A percentile compares a stretch with the other conserved stretches of the same genome.
phyloP scores from a whole-genome alignment of 2,113 vertebrate species.

The Drymodes brunneopygia region DNA sequence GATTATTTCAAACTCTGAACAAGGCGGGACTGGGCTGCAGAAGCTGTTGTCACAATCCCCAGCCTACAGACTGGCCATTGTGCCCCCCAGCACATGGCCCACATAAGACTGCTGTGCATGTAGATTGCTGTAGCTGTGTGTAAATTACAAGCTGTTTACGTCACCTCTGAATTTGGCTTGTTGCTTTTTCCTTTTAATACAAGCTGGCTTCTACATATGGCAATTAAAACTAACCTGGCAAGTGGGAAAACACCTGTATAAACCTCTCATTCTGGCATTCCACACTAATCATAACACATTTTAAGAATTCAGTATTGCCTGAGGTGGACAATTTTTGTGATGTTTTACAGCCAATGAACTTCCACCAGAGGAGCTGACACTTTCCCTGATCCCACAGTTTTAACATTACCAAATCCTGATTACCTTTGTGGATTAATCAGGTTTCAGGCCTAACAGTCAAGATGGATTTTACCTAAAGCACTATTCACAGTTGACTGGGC shows the following conservation, averaged over 20 bases:
- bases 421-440: slow-evolving; percentile 34
- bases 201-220: slow-evolving; percentile 21
- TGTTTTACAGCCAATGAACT: slow-evolving; percentile 24
- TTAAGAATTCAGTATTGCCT: slow-evolving; percentile 36
- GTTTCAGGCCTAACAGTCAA: slow-evolving; percentile 42
- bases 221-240: slow-evolving; percentile 59
- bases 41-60: background rate
- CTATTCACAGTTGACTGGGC: background rate
- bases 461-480: slow-evolving; percentile 39
- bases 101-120: fast-evolving
- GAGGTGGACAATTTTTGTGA: slow-evolving; percentile 5
- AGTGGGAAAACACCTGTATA: slow-evolving; percentile 40
- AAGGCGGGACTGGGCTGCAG: background rate
- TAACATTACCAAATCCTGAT: slow-evolving; percentile 61
- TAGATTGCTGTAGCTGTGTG: background rate
- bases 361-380: slow-evolving; percentile 23
- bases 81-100: background rate
- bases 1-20: background rate
- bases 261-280: slow-evolving; percentile 19
- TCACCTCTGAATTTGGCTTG: background rate
- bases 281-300: background rate
- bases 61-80: background rate
- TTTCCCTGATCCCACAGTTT: slow-evolving; percentile 8
- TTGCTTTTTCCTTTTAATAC: slow-evolving; percentile 13
- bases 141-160: background rate